phyloP scores from a whole-genome alignment of 2,797 vertebrate species.

The Hoplostethus atlanticus region DNA sequence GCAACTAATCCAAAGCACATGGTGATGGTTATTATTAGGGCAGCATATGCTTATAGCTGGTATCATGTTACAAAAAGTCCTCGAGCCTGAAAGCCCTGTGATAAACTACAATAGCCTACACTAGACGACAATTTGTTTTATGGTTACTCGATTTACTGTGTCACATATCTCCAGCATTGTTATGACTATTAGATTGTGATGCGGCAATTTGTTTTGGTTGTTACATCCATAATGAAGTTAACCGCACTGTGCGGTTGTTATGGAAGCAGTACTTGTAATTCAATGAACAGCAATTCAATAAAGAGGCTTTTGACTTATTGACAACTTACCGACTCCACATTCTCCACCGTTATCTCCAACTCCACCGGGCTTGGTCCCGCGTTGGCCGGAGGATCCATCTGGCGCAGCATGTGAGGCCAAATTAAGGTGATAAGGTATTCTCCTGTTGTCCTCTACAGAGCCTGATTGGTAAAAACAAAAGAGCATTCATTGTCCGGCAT shows the following conservation, averaged over 20 bases:
- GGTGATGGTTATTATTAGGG: slow-evolving; percentile 84
- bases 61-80: slow-evolving; percentile 78
- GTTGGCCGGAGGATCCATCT: slow-evolving; percentile 67
- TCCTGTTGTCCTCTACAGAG: slow-evolving; percentile 12
- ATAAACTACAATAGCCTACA: slow-evolving; percentile 18
- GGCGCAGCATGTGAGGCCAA: not conserved
- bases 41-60: slow-evolving; percentile 73
- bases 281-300: not conserved
- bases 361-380: slow-evolving; percentile 61
- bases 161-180: not conserved
- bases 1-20: slow-evolving; percentile 78
- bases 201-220: not conserved
- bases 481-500: slow-evolving; percentile 8
- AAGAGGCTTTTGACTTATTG: not conserved
- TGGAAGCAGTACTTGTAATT: not conserved
- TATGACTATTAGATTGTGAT: too few relatives aligned
- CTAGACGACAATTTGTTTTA: not conserved
- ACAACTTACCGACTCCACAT: slow-evolving; percentile 83
- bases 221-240: not conserved
- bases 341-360: slow-evolving; percentile 79
- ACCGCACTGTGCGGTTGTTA: not conserved
- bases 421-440: not conserved
- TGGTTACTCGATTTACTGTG: not conserved
- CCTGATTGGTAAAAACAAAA: not conserved
- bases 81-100: slow-evolving; percentile 24